Conservation (phyloP, 2,888 invertebrate species). For the Drosophila anceps region DNA sequence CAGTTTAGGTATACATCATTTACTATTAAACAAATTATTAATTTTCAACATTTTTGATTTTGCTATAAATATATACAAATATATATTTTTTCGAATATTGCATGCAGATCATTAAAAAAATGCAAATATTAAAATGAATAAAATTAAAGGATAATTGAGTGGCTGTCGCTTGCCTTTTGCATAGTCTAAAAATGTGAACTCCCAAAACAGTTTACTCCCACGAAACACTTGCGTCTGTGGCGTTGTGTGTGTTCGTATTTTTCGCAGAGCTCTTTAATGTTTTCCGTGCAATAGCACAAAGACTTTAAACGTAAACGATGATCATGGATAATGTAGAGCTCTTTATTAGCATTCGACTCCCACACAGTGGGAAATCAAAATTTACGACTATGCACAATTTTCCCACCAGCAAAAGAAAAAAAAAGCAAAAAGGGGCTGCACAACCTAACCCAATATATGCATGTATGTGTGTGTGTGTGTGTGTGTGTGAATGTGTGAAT, state of each 20-base stretch:
- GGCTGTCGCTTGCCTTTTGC: neutral
- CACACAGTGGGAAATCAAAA: slow-evolving; percentile 59
- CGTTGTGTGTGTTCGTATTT: neutral
- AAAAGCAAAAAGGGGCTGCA: slow-evolving; percentile 27
- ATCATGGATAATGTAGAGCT: slow-evolving; percentile 31
- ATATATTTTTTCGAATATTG: no score
- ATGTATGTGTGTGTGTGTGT: neutral
- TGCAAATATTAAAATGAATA: no score
- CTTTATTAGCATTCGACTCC: slow-evolving; percentile 64
- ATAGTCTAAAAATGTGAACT: neutral
- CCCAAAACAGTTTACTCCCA: neutral
- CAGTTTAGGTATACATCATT: no score
- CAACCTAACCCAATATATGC: slow-evolving; percentile 10
- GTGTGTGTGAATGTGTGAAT: neutral
- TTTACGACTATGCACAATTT: slow-evolving; percentile 64
- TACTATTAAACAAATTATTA: no score
- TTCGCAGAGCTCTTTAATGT: slow-evolving; percentile 1
- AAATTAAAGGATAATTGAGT: neutral
- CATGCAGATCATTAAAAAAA: no score
- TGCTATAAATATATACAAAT: no score
- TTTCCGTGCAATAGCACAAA: slow-evolving; percentile 30
- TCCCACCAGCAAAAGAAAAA: slow-evolving; percentile 56
- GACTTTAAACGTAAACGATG: slow-evolving; percentile 37
- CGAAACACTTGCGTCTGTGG: neutral
- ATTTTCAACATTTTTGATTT: no score